These are phyloP conservation scores for Mixornis gularis DNA, from an alignment of 2,113 vertebrate genomes.

Conservation along the genomic window DNA sequence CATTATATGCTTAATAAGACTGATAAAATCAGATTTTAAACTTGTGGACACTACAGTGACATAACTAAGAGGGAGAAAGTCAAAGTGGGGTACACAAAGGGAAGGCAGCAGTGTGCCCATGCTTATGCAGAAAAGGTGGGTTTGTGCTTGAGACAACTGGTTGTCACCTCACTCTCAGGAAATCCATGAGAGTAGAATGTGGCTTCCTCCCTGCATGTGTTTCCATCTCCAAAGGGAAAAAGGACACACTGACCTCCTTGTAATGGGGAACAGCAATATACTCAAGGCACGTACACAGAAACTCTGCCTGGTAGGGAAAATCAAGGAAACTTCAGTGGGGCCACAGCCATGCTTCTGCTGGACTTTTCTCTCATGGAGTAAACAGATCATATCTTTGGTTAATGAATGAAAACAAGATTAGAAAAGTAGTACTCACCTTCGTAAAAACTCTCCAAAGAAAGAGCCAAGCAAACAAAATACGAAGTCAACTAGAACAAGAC, in stretches of 20 bases:
- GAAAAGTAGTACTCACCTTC: constrained; percentile 74
- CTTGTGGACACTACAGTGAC: not conserved
- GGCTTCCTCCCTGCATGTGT: not conserved
- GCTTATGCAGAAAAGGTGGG: not conserved
- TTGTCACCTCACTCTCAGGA: not conserved
- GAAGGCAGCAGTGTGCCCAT: not conserved
- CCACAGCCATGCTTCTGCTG: not conserved
- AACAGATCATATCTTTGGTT: not conserved
- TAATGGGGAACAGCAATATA: not conserved
- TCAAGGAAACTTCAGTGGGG: not conserved
- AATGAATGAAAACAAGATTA: not conserved
- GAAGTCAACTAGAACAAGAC: constrained; percentile 88
- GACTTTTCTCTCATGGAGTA: not conserved
- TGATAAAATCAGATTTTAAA: not conserved
- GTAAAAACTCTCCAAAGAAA: constrained; percentile 90
- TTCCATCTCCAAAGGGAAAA: not conserved
- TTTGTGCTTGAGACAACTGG: not conserved
- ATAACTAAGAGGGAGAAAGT: not conserved
- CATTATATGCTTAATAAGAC: not conserved
- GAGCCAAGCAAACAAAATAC: constrained; percentile 86
- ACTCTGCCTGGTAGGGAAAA: not conserved
- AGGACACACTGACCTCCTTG: not conserved
- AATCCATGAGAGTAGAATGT: not conserved
- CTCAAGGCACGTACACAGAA: not conserved
- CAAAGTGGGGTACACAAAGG: not conserved